These are phyloP conservation scores for Empidonax alnorum DNA, from an alignment of 2,113 vertebrate species.

Conservation along the genomic window DNA sequence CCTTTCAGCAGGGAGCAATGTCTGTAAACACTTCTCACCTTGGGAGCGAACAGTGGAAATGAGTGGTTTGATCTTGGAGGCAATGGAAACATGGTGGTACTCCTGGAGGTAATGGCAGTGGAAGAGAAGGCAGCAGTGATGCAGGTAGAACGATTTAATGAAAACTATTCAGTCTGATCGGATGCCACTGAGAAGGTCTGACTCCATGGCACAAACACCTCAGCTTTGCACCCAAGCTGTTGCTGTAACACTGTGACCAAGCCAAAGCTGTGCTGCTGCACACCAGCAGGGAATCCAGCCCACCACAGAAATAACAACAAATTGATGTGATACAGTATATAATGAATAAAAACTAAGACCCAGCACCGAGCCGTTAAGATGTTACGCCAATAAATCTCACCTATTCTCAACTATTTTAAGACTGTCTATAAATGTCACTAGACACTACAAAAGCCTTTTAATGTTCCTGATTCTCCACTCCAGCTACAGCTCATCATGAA, in stretches of 20 bases:
- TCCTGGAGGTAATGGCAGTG: neutral
- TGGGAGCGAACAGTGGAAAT: neutral
- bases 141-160: neutral
- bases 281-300: neutral
- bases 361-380: neutral
- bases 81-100: neutral
- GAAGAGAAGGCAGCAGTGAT: neutral
- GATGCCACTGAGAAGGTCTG: neutral
- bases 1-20: neutral
- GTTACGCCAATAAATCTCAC: neutral
- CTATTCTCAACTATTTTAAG: neutral
- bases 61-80: neutral
- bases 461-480: neutral
- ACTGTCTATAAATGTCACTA: neutral
- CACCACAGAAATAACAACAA: neutral
- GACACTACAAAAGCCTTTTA: neutral
- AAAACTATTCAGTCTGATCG: neutral
- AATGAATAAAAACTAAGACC: neutral
- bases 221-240: neutral
- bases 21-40: neutral
- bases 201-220: neutral
- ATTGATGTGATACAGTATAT: neutral
- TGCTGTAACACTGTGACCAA: neutral
- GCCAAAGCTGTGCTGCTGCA: neutral
- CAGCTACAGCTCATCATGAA: neutral